Evolutionary conservation across 2,797 vertebrate genomes (phyloP).

Genomic region (Rhynchonycteris naso): DNA sequence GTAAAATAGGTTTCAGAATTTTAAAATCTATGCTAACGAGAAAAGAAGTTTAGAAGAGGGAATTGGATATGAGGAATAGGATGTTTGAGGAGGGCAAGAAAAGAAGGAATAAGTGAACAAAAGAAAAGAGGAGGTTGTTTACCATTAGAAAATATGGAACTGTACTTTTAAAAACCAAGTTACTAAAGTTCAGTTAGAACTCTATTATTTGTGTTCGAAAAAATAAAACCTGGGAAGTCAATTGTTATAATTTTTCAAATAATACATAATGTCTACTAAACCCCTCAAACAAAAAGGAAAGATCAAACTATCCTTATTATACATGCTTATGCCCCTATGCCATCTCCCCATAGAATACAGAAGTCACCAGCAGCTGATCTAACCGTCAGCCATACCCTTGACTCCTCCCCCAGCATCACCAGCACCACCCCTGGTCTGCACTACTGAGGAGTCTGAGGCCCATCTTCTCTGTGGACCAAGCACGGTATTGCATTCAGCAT

Average conservation of each 20-base stretch:
- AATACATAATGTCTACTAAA: not conserved
- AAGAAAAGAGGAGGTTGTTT: not conserved
- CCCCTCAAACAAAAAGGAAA: not conserved
- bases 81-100: not conserved
- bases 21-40: not conserved
- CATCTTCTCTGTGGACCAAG: not conserved
- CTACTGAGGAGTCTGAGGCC: not conserved
- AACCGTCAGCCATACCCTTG: fast-evolving
- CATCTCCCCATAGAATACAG: not conserved
- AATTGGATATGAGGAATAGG: not conserved
- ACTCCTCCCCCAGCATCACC: not conserved
- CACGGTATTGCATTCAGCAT: fast-evolving
- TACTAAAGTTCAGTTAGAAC: constrained; percentile 4
- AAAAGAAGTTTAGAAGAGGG: not conserved
- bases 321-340: not conserved
- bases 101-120: not conserved
- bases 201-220: constrained; percentile 19
- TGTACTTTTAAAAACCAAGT: not conserved
- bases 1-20: constrained; percentile 37
- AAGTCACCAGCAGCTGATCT: not conserved
- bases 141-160: not conserved
- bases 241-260: not conserved
- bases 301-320: not conserved
- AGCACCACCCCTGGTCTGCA: not conserved
- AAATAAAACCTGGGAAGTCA: constrained; percentile 6